These are phyloP conservation scores for Halichondria panicea DNA, from an alignment of 37 sponge, comb jelly and placozoan species.

Conservation along the genomic window DNA sequence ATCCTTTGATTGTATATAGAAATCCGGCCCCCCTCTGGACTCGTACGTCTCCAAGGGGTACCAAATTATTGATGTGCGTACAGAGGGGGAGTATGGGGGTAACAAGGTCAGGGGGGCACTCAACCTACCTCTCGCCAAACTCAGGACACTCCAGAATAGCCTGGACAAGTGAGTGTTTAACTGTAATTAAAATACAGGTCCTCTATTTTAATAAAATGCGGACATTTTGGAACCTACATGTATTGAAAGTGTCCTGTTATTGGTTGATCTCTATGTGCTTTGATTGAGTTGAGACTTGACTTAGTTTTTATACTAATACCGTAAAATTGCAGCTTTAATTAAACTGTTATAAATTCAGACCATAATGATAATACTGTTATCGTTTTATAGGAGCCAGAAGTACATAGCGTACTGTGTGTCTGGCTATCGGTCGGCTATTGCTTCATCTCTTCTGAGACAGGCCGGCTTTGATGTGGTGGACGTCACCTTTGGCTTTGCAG, in stretches of 20 bases:
- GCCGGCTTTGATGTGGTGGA: constrained; percentile 61
- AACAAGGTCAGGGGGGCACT: constrained; percentile 57
- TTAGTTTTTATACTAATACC: background rate
- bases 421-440: constrained; percentile 83
- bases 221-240: too few relatives aligned
- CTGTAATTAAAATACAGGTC: background rate
- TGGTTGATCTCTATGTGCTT: too few relatives aligned
- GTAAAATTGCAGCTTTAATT: background rate
- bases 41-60: constrained; percentile 30
- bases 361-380: background rate
- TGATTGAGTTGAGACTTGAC: too few relatives aligned
- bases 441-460: constrained; percentile 55
- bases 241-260: too few relatives aligned
- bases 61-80: constrained; percentile 67
- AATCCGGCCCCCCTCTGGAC: background rate
- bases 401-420: constrained; percentile 69
- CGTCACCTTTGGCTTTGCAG: constrained; percentile 77
- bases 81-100: constrained; percentile 36
- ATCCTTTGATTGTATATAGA: too few relatives aligned
- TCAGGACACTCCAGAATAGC: constrained; percentile 2
- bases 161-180: constrained; percentile 49
- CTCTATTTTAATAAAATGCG: background rate
- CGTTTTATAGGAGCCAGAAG: constrained; percentile 24
- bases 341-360: background rate
- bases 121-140: constrained; percentile 56